phyloP scores from a whole-genome alignment of 2,797 vertebrate genomes.

The Scolopax bukidnonensis region DNA sequence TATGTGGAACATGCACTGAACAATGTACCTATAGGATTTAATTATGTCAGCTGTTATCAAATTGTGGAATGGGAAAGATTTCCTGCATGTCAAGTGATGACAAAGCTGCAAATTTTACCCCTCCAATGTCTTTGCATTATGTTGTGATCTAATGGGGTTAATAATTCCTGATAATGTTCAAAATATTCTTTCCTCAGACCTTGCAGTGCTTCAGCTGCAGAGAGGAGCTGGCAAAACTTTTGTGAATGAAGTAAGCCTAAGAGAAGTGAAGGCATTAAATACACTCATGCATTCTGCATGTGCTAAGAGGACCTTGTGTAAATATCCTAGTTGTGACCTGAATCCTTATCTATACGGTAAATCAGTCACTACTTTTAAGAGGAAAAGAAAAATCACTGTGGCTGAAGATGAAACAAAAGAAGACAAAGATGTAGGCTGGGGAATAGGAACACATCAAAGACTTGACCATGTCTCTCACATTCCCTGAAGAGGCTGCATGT shows the following conservation, averaged over 20 bases:
- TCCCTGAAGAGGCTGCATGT: background rate
- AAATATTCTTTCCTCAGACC: background rate
- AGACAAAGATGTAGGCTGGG: background rate
- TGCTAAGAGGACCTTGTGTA: background rate
- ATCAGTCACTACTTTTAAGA: background rate
- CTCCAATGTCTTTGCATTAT: background rate
- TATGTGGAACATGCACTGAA: background rate
- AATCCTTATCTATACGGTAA: background rate
- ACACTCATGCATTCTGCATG: background rate
- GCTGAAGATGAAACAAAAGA: background rate
- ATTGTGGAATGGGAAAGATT: background rate
- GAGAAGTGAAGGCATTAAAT: background rate
- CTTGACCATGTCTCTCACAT: background rate
- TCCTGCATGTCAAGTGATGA: background rate
- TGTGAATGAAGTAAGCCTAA: background rate
- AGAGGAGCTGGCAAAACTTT: background rate
- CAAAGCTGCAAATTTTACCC: background rate
- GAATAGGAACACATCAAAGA: background rate
- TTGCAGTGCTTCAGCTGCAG: background rate
- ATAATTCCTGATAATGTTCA: background rate
- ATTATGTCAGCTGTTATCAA: background rate
- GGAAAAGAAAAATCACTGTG: background rate
- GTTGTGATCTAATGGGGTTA: background rate
- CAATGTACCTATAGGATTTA: background rate
- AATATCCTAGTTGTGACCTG: background rate